Conservation (phyloP, 1,140 invertebrate genomes). For the Dufourea novaeangliae region DNA sequence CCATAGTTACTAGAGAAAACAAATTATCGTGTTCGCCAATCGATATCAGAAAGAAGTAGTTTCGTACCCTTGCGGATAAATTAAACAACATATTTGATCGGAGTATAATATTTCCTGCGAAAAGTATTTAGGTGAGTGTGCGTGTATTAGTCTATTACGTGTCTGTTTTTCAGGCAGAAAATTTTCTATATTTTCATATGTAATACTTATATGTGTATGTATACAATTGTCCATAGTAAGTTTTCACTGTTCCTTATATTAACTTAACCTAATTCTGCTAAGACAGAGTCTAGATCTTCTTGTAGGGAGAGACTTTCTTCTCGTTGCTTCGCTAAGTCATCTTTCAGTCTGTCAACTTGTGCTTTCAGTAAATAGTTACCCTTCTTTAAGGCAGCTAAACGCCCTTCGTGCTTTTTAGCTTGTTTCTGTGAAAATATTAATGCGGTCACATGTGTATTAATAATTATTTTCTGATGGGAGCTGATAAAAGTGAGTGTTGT, state of each 20-base stretch:
- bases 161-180: conserved; percentile 47
- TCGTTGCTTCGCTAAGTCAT: conserved; percentile 90
- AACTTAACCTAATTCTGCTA: conserved; percentile 86
- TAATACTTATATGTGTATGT: conserved; percentile 59
- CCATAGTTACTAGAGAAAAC: conserved; percentile 44
- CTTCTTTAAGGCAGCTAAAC: conserved; percentile 90
- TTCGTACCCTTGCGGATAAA: conserved; percentile 12
- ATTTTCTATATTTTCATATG: conserved; percentile 60
- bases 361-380: conserved; percentile 92
- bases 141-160: conserved; percentile 31
- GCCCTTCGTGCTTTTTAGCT: conserved; percentile 88
- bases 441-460: not conserved
- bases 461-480: not conserved
- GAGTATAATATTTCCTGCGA: conserved; percentile 28
- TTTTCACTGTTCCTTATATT: conserved; percentile 37
- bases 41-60: not conserved
- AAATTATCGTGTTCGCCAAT: conserved; percentile 27
- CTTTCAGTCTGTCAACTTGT: conserved; percentile 92
- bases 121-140: conserved; percentile 38
- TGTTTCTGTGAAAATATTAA: conserved; percentile 78
- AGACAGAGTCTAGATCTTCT: conserved; percentile 91
- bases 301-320: conserved; percentile 89
- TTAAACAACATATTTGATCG: conserved; percentile 34
- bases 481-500: too few species aligned
- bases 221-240: conserved; percentile 59